Conservation (phyloP, 2,113 vertebrate genomes). For the Mellivora capensis region DNA sequence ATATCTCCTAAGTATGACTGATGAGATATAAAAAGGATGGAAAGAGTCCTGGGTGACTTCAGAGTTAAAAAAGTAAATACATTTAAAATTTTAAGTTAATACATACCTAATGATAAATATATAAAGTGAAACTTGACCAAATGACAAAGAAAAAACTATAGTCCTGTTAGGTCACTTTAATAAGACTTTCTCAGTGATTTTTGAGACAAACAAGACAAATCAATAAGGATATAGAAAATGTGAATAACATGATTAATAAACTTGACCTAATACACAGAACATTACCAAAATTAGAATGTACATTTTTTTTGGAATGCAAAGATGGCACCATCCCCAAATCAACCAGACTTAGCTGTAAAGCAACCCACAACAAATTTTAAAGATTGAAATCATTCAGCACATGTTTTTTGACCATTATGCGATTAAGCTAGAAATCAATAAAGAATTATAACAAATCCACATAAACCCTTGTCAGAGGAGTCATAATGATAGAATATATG, state of each 20-base stretch:
- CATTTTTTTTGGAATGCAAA: background rate
- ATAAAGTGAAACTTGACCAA: background rate
- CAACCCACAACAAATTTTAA: background rate
- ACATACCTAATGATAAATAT: background rate
- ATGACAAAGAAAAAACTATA: background rate
- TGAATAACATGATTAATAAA: background rate
- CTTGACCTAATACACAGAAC: background rate
- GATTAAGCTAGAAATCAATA: background rate
- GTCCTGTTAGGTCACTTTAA: too few species aligned
- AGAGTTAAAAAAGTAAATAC: background rate
- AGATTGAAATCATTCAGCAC: background rate
- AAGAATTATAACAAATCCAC: background rate
- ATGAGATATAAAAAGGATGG: background rate
- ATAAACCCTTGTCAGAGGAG: background rate
- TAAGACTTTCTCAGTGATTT: background rate
- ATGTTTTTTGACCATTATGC: background rate
- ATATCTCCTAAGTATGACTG: background rate
- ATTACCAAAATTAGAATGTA: background rate
- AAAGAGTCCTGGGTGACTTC: background rate
- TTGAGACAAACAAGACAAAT: background rate
- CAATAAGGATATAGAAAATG: background rate
- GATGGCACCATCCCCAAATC: background rate
- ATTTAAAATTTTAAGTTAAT: background rate
- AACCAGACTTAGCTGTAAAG: slow-evolving; percentile 1
- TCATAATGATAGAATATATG: background rate